Conservation (phyloP, 2,888 invertebrate species). For the Clunio marinus region DNA sequence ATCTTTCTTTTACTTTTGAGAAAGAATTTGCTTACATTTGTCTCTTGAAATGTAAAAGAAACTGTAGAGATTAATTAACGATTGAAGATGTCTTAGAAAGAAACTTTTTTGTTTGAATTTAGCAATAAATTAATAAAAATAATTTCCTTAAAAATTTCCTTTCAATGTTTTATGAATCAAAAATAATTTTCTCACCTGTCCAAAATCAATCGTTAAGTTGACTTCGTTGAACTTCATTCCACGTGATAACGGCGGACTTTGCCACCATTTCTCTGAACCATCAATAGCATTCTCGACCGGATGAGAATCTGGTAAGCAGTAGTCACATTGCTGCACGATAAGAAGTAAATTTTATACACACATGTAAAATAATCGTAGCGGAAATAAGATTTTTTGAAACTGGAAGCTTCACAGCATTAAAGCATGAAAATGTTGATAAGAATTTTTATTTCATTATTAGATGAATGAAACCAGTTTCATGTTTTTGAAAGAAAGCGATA, state of each 20-base stretch:
- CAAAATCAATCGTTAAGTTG: slow-evolving; percentile 93
- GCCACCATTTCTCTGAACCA: slow-evolving; percentile 97
- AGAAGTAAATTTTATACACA: slow-evolving; percentile 1
- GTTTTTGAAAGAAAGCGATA: not conserved
- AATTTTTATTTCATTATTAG: not conserved
- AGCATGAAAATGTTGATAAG: slow-evolving; percentile 1
- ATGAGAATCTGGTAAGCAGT: slow-evolving; percentile 78
- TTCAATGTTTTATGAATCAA: too few species aligned
- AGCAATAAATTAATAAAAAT: too few species aligned
- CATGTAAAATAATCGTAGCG: not conserved
- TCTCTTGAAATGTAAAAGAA: too few species aligned
- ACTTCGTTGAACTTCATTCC: slow-evolving; percentile 97
- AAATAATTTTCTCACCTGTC: slow-evolving; percentile 80
- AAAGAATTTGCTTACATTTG: too few species aligned
- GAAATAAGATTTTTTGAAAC: slow-evolving; percentile 28
- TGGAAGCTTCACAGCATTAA: not conserved
- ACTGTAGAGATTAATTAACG: too few species aligned
- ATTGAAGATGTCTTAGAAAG: too few species aligned
- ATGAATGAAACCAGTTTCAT: too few species aligned
- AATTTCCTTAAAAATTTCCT: too few species aligned
- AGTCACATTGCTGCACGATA: slow-evolving; percentile 79
- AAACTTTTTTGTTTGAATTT: too few species aligned
- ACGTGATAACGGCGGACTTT: slow-evolving; percentile 90
- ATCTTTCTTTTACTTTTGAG: too few species aligned
- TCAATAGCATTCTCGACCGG: slow-evolving; percentile 91